Evolutionary conservation across 2,888 invertebrate species (phyloP), one percentile per base, ranked within the genome.

Genomic region (Xestobium rufovillosum): DNA sequence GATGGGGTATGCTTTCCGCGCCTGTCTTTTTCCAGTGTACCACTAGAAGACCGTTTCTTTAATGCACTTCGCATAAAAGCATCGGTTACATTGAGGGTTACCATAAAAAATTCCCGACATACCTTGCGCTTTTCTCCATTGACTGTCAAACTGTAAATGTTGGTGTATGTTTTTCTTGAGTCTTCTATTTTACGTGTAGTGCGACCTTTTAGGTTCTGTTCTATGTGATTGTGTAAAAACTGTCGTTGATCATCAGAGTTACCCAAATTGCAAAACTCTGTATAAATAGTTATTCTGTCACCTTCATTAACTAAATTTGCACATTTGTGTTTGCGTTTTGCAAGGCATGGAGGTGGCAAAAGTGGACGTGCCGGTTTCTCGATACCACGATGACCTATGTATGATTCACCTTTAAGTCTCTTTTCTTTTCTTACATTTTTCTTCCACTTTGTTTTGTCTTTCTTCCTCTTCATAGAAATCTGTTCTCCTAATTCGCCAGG

Each of bases 281-380:
- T 39, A 36, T 47, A 47, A 37, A 51, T 50, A 27, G 19, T 31
- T 25, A 33, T 13, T 45, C 47, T 39, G 11, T 39, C 28, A 38
- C 39, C 26, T 37, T 51, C 45, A 15, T 39, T 41, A 23, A 51
- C 44, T 16, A 14, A 31, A 25, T 15, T 31, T 16, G 14, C 36
- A 36, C 49, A 52, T 44, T 44, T 49, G 36, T 52, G 46, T 39
- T 51, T 50, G 34, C 39, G 37, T 35, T 40, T 48, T 15, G 16
- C 36, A 14, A 36, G 19, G 36, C 53, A 53, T 23, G 47, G 47
- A 35, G 46, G 39, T 38, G 31, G 41, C 36, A 45, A 42, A 19
- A 47, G 14, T 15, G 47, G 46, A 34, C 43, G 38, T 31, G 41
- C 42, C 39, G 47, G 39, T 33, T 43, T 41, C 10, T 26, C 16